phyloP scores from a whole-genome alignment of 1,140 invertebrate genomes.

The Drosophila sp. region DNA sequence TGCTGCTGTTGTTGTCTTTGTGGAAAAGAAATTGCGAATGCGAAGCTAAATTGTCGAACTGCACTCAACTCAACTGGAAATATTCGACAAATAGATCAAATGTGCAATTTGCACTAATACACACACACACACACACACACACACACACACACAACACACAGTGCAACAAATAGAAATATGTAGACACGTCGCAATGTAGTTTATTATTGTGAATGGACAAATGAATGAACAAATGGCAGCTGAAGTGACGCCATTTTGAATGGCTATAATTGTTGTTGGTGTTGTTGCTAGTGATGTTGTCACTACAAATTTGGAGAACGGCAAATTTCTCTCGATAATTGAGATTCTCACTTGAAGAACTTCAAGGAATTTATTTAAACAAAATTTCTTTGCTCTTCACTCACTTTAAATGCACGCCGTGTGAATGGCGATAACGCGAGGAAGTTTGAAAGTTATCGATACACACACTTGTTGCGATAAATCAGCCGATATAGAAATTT shows the following conservation, averaged over 20 bases:
- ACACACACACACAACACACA: not conserved
- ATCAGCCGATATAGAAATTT: too few species aligned
- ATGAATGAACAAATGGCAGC: not conserved
- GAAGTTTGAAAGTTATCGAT: too few species aligned
- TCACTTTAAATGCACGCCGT: too few species aligned
- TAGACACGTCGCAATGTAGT: not conserved
- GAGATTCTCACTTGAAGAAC: not conserved
- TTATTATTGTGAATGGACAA: conserved; percentile 10
- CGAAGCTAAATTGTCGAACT: conserved; percentile 40
- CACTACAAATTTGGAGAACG: not conserved
- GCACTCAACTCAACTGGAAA: conserved; percentile 59
- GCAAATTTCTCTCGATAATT: not conserved
- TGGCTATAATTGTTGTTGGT: not conserved
- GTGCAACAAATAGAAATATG: conserved; percentile 1
- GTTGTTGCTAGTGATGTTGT: not conserved
- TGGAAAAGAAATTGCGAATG: conserved; percentile 6
- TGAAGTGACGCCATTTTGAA: conserved; percentile 3
- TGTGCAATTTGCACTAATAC: conserved; percentile 36
- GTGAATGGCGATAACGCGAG: too few species aligned
- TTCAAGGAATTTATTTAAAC: not conserved
- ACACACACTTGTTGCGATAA: too few species aligned
- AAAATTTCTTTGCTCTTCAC: too few species aligned
- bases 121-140: not conserved
- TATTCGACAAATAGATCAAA: conserved; percentile 70
- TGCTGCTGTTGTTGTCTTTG: not conserved